A percentile compares a stretch with the other conserved stretches of the same genome.
phyloP scores from a whole-genome alignment of 1,140 invertebrate genomes.

The Drosophila serrata region DNA sequence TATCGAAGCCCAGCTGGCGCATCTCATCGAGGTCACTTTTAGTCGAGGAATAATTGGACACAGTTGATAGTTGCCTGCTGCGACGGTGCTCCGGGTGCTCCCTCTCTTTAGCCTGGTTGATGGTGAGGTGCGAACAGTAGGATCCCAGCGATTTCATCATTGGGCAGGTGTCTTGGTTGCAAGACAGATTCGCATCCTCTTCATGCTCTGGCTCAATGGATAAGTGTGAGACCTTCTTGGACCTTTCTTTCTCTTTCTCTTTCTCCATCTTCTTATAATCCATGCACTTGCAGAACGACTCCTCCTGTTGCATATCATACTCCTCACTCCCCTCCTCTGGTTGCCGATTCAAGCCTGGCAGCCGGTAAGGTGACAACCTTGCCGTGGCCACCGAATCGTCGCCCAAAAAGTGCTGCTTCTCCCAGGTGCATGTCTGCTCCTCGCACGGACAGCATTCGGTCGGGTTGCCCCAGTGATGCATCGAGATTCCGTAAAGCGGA shows the following conservation, averaged over 20 bases:
- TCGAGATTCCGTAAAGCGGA: conserved; percentile 62
- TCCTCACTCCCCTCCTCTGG: background rate
- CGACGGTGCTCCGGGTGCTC: too few species aligned
- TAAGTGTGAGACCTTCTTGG: background rate
- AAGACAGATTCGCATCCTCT: background rate
- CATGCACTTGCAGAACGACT: background rate
- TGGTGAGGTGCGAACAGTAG: background rate
- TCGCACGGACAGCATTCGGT: conserved; percentile 9
- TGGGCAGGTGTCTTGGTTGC: background rate
- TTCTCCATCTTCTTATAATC: background rate
- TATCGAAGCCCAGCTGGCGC: background rate
- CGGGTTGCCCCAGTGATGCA: conserved; percentile 17
- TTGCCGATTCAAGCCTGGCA: background rate
- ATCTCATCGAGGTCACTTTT: background rate
- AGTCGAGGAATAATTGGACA: background rate
- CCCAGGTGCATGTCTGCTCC: background rate
- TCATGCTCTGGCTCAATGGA: background rate
- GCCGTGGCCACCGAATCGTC: conserved; percentile 26
- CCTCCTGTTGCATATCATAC: background rate
- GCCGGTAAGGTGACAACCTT: background rate
- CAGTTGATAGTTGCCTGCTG: background rate
- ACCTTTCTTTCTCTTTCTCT: background rate
- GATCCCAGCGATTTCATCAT: background rate
- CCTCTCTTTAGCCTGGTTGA: background rate
- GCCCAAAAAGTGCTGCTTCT: conserved; percentile 18